phyloP scores from a whole-genome alignment of 2,888 invertebrate genomes.

The Kuschelorhynchus macadamiae region DNA sequence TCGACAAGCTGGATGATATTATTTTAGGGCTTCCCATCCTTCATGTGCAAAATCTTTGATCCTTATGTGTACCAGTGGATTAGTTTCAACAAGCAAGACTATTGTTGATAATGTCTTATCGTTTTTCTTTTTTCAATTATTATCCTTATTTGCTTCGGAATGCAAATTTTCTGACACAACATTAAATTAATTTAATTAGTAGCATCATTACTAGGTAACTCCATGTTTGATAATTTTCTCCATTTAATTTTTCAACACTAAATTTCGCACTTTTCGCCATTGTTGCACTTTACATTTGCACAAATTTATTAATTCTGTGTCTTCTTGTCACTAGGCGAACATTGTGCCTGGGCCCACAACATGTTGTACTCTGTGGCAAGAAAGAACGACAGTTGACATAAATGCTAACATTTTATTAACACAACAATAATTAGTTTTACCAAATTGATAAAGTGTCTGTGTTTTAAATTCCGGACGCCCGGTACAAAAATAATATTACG shows the following conservation, averaged over 20 bases:
- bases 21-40: background rate
- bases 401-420: background rate
- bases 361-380: no score
- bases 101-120: no score
- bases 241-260: no score
- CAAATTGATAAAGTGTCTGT: background rate
- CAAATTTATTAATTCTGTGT: background rate
- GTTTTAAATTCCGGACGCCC: no score
- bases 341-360: no score
- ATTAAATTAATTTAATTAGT: background rate
- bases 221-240: no score
- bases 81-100: background rate
- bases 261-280: background rate
- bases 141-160: background rate
- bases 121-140: background rate
- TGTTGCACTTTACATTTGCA: background rate
- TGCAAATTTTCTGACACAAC: background rate
- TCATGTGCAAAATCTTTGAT: background rate
- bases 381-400: background rate
- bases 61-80: background rate
- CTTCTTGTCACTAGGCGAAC: conserved; percentile 4
- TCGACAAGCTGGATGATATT: background rate
- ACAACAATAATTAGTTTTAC: background rate
- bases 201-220: background rate
- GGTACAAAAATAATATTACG: no score